Evolutionary conservation across 2,888 invertebrate species (phyloP).

Genomic region (Metallyticus violacea): DNA sequence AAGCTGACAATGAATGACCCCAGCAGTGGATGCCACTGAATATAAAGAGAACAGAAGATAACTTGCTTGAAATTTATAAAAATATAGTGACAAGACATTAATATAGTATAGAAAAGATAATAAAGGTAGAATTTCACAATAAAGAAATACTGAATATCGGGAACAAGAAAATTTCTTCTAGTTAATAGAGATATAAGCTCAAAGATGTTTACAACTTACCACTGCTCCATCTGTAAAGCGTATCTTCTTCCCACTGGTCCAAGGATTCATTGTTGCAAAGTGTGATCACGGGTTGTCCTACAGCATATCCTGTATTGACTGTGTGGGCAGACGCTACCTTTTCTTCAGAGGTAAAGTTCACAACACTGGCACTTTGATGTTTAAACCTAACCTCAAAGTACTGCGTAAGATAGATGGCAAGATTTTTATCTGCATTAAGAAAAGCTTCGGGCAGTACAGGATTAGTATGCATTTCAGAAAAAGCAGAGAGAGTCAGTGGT

Average conservation of each 20-base stretch:
- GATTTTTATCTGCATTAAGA: not conserved
- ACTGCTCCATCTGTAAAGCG: constrained; percentile 14
- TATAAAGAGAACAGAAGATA: too few relatives aligned
- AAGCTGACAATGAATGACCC: too few relatives aligned
- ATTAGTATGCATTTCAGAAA: not conserved
- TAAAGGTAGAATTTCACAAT: too few relatives aligned
- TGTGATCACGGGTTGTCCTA: not conserved
- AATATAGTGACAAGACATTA: too few relatives aligned
- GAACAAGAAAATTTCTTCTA: too few relatives aligned
- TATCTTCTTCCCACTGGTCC: not conserved
- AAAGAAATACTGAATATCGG: too few relatives aligned
- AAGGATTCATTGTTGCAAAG: constrained; percentile 1
- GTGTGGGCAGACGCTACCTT: not conserved
- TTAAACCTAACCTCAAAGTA: constrained; percentile 21
- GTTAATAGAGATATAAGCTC: too few relatives aligned
- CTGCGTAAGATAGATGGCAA: constrained; percentile 17
- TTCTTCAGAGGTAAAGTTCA: not conserved
- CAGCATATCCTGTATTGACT: constrained; percentile 29
- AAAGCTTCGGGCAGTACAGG: not conserved
- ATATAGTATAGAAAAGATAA: too few relatives aligned
- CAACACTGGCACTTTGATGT: not conserved
- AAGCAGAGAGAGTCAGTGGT: constrained; percentile 5
- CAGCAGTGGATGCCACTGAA: too few relatives aligned
- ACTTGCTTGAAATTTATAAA: too few relatives aligned
- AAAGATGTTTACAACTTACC: constrained; percentile 18